Evolutionary conservation across 2,888 invertebrate species (phyloP).

Genomic region (Bombylius major): DNA sequence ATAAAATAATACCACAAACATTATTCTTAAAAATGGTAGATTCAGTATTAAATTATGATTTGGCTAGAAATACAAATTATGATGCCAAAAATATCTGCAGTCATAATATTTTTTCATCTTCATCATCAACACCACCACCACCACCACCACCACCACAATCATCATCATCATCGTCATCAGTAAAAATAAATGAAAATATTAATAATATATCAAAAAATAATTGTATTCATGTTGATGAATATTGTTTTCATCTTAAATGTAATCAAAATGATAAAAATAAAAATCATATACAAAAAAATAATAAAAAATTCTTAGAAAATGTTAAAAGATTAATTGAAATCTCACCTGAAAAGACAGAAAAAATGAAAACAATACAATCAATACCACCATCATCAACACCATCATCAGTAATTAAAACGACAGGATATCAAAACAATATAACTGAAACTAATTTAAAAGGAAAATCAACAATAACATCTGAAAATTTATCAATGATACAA

Average conservation of each 20-base stretch:
- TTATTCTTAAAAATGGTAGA: no score
- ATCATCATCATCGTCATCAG: not conserved
- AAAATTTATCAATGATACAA: not conserved
- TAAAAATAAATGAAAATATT: conserved; percentile 3
- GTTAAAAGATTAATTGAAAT: not conserved
- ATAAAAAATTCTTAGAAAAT: not conserved
- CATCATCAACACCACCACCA: no score
- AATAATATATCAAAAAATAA: not conserved
- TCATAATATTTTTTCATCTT: conserved; percentile 1
- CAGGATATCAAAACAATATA: no score
- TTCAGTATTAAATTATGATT: conserved; percentile 1
- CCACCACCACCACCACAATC: no score
- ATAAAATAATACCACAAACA: no score
- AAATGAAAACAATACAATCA: not conserved
- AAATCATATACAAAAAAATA: no score
- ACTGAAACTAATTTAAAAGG: no score
- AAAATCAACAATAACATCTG: not conserved
- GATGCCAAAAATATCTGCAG: conserved; percentile 6
- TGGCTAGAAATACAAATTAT: not conserved
- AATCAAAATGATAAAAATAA: no score
- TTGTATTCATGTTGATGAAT: no score
- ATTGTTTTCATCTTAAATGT: no score
- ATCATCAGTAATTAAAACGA: no score
- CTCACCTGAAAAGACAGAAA: no score
- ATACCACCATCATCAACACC: not conserved